Percentiles rank a stretch among this genome's conserved stretches.
These are phyloP conservation scores for Chlorops oryzae DNA, from an alignment of 1,140 invertebrate species.

Conservation along the genomic window DNA sequence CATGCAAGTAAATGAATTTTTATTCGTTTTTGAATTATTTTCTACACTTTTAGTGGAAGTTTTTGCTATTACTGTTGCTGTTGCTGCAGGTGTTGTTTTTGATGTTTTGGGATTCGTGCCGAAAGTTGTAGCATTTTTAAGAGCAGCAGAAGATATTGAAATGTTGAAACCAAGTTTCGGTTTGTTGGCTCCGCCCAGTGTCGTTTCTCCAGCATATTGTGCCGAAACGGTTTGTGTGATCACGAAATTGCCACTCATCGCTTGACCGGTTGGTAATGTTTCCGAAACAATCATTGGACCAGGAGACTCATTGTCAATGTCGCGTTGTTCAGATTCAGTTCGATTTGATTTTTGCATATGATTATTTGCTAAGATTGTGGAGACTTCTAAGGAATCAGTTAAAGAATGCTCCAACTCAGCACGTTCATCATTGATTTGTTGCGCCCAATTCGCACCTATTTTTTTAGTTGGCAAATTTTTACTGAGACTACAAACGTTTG, in stretches of 20 bases:
- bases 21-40: too few species aligned
- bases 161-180: constrained; percentile 15
- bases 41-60: too few species aligned
- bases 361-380: constrained; percentile 6
- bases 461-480: neutral
- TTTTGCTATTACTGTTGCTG: neutral
- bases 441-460: constrained; percentile 1
- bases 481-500: constrained; percentile 14
- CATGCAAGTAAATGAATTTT: constrained; percentile 59
- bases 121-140: too few species aligned
- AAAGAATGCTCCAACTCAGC: constrained; percentile 4
- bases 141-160: constrained; percentile 8
- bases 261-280: constrained; percentile 10
- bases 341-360: neutral
- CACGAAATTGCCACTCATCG: constrained; percentile 6
- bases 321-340: too few species aligned
- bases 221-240: constrained; percentile 19
- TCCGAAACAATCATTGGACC: constrained; percentile 10
- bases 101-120: neutral
- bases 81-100: neutral
- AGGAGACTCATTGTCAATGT: neutral
- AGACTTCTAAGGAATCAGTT: constrained; percentile 10
- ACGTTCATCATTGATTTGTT: constrained; percentile 8
- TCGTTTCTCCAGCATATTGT: constrained; percentile 3
- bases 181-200: neutral